Evolutionary conservation across 2,113 vertebrate genomes (phyloP).

Genomic region (Gadus chalcogrammus): DNA sequence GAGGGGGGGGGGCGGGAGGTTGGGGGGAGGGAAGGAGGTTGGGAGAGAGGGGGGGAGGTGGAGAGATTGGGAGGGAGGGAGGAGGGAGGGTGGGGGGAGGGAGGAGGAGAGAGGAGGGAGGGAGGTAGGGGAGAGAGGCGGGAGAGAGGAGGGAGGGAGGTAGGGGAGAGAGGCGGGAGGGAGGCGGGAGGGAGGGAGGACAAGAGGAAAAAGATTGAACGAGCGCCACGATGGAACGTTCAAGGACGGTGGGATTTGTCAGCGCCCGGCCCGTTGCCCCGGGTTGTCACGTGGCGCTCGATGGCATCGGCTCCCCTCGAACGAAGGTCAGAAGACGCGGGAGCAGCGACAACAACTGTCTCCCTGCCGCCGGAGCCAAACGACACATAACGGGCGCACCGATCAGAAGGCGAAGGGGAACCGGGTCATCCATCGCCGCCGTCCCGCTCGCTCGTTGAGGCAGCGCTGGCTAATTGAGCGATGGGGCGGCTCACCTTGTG

Average conservation of each 20-base stretch:
- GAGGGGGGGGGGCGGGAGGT: too few relatives aligned
- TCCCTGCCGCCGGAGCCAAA: too few relatives aligned
- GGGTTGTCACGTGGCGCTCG: neutral
- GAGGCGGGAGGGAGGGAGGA: constrained; percentile 11
- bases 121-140: too few relatives aligned
- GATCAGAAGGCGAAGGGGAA: neutral
- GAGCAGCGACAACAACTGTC: too few relatives aligned
- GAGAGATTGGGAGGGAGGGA: constrained; percentile 13
- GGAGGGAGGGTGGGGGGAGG: neutral
- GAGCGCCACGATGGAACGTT: constrained; percentile 6
- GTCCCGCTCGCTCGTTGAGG: neutral
- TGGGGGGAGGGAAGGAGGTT: too few relatives aligned
- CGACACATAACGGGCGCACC: neutral
- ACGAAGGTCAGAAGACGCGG: neutral
- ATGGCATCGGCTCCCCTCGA: neutral
- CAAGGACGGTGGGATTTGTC: constrained; percentile 20
- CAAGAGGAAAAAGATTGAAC: neutral
- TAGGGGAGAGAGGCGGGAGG: too few relatives aligned
- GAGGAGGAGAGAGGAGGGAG: neutral
- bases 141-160: too few relatives aligned
- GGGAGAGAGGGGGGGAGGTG: constrained; percentile 7
- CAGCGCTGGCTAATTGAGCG: neutral
- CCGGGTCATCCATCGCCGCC: neutral
- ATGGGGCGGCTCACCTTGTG: constrained; percentile 83
- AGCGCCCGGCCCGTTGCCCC: constrained; percentile 3